Evolutionary conservation across 2,113 vertebrate species (phyloP), one percentile per base, ranked within the genome.

Genomic region (Rhea pennata): DNA sequence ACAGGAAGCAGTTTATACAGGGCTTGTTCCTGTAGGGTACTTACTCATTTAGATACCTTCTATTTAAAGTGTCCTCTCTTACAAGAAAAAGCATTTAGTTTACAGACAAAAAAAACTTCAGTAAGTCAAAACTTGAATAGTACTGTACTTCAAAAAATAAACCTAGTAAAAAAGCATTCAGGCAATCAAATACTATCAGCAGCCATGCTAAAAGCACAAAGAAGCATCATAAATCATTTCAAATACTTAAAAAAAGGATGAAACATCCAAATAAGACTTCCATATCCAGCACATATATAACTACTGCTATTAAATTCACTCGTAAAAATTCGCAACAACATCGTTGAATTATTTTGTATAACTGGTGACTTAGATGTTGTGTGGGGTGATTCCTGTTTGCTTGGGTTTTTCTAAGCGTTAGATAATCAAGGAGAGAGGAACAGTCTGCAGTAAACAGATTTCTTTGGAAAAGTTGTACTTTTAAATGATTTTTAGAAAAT

Each of bases 331-430:
- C 36, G 36, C 23, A 84, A 54, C 10, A 31, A 8, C 5, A 67
- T 50, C 36, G 88, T 77, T 74, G 0, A 73, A 88, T 44, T 72
- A 85, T 3, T 67, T 53, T 5, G 20, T 51, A n/a, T 29, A 66
- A 51, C 4, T 39, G 31, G 23, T 44, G 7, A 61, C 17, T 76
- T 69, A 89, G 36, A 91, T 20, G 3, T 6, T 64, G 10, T 50
- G 65, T 21, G 31, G 56, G 5, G 29, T 10, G 42, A 7, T 8
- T 8, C 6, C 5, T 2, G 0, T 50, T 56, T 44, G 17, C 21
- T 39, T 74, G 23, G 83, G n/a, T 46, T 87, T 73, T 78, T 87
- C 27, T 62, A 58, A 58, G 51, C 46, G 20, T 66, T 42, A 82
- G 16, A 44, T 36, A 44, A 91, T 58, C 22, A 66, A 23, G 15